Evolutionary conservation across 2,888 invertebrate species (phyloP).

Genomic region (Nemoura dubitans): DNA sequence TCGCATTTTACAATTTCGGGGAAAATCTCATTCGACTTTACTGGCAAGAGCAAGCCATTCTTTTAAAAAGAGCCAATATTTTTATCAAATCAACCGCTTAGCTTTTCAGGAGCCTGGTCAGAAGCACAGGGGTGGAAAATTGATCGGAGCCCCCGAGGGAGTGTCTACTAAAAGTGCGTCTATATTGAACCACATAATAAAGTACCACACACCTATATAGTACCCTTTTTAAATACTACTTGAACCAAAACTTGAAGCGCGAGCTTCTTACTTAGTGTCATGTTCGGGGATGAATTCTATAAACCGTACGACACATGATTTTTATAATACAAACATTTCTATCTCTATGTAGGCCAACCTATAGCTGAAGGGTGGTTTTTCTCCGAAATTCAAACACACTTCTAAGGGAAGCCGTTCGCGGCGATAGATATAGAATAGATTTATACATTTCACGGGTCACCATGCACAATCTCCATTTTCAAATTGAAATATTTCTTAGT

Average conservation of each 20-base stretch:
- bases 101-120: not conserved
- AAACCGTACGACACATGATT: not conserved
- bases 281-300: not conserved
- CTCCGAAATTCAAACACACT: not conserved
- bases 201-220: too few relatives aligned
- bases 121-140: not conserved
- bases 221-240: not conserved
- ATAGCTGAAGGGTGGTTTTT: not conserved
- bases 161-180: not conserved
- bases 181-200: too few relatives aligned
- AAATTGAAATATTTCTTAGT: slow-evolving; percentile 31
- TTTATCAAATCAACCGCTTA: too few relatives aligned
- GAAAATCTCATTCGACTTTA: too few relatives aligned
- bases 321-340: not conserved
- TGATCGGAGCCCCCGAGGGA: not conserved
- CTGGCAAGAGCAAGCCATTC: too few relatives aligned
- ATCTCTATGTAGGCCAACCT: not conserved
- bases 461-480: slow-evolving; percentile 31
- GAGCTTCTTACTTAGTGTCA: not conserved
- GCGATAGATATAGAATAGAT: not conserved
- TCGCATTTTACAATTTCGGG: too few relatives aligned
- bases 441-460: slow-evolving; percentile 35
- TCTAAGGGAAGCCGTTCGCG: not conserved
- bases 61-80: too few relatives aligned
- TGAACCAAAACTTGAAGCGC: not conserved